These are phyloP conservation scores for Macrosteles quadrilineatus DNA, from an alignment of 1,140 invertebrate genomes.

Conservation along the genomic window DNA sequence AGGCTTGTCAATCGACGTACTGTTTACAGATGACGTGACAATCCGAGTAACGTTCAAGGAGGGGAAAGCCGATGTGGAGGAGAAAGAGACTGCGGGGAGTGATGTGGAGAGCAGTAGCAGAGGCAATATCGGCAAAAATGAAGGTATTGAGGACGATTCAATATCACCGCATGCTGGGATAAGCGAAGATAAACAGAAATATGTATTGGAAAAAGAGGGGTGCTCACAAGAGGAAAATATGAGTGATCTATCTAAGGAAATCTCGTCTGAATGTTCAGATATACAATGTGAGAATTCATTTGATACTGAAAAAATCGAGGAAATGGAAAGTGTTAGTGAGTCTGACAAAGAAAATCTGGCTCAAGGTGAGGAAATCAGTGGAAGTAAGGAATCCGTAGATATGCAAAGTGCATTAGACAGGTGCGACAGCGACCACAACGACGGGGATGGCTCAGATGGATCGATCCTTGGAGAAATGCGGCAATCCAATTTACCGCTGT, in stretches of 20 bases:
- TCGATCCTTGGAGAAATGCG: background rate
- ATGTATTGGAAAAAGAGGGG: background rate
- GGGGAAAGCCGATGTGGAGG: slow-evolving; percentile 2
- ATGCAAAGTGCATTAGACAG: background rate
- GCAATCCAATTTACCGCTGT: background rate
- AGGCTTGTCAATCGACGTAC: background rate
- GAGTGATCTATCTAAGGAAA: too few species aligned
- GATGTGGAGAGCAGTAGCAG: background rate
- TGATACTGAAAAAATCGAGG: too few species aligned
- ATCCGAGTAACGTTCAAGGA: background rate
- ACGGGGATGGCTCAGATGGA: background rate
- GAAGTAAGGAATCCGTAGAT: background rate
- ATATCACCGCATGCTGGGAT: background rate
- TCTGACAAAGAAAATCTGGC: too few species aligned
- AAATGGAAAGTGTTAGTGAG: too few species aligned
- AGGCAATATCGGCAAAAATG: background rate
- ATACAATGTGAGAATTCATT: too few species aligned
- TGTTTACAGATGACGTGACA: slow-evolving; percentile 11
- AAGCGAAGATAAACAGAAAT: background rate
- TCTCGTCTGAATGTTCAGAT: too few species aligned
- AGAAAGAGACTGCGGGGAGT: background rate
- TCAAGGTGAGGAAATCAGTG: background rate
- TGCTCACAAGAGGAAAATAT: too few species aligned
- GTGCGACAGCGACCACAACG: background rate
- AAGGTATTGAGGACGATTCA: background rate